Evolutionary conservation across 2,797 vertebrate species (phyloP).

Genomic region (Brachyrhaphis roseni): DNA sequence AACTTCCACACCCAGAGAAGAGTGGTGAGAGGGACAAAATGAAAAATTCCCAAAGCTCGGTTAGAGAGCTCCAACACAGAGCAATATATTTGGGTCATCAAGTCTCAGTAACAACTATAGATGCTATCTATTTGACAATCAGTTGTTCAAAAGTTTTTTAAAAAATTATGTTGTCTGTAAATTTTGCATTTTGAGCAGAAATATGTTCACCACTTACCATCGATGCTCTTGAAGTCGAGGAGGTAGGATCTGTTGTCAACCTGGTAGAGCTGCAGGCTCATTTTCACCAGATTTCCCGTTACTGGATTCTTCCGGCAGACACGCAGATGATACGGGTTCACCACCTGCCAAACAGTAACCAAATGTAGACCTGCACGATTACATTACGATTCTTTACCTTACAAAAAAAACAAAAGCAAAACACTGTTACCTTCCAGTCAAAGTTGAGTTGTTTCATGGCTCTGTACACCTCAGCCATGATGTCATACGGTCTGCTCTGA

Average conservation of each 20-base stretch:
- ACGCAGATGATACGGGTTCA: conserved; percentile 95
- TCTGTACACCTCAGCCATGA: conserved; percentile 98
- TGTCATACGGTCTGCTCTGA: conserved; percentile 96
- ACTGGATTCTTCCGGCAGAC: conserved; percentile 96
- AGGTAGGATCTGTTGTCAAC: conserved; percentile 98
- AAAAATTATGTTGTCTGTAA: not conserved
- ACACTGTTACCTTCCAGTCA: conserved; percentile 92
- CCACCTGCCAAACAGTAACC: conserved; percentile 81
- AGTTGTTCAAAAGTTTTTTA: not conserved
- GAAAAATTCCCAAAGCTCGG: not conserved
- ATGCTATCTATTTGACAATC: not conserved
- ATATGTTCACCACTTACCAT: conserved; percentile 79
- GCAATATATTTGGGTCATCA: not conserved
- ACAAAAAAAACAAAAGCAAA: not conserved
- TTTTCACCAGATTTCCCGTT: conserved; percentile 96
- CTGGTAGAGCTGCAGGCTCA: conserved; percentile 98
- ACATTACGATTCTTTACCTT: not conserved
- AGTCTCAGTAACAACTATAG: not conserved
- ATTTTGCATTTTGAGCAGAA: not conserved
- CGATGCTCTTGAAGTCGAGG: conserved; percentile 98
- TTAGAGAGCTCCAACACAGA: not conserved
- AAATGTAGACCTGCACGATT: not conserved
- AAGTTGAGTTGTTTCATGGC: conserved; percentile 96
- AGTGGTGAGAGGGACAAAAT: not conserved
- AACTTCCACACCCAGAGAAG: not conserved